These are phyloP conservation scores for Phasianus colchicus DNA, from an alignment of 2,113 vertebrate species.

Conservation along the genomic window DNA sequence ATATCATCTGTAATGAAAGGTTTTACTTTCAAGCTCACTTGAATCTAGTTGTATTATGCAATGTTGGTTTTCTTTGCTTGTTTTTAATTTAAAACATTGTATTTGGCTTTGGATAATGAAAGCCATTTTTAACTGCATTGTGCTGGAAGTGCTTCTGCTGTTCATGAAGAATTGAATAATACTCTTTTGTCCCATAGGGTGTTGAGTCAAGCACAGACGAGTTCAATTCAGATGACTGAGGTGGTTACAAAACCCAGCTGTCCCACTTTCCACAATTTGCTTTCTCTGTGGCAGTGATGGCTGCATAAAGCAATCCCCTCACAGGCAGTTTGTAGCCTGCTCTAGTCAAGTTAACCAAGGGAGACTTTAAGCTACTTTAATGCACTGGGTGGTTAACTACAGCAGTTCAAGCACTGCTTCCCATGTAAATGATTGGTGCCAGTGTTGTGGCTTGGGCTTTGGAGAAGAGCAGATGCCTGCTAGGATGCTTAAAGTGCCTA, in stretches of 20 bases:
- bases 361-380: background rate
- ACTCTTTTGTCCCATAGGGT: background rate
- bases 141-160: constrained; percentile 13
- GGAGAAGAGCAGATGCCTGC: background rate
- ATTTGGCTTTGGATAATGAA: background rate
- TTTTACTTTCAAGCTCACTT: background rate
- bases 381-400: background rate
- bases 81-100: background rate
- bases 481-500: background rate
- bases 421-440: background rate
- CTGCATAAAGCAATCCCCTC: background rate
- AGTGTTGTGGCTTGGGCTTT: background rate
- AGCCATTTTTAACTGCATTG: background rate
- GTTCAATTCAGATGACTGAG: constrained; percentile 27
- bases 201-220: constrained; percentile 23
- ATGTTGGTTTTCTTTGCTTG: background rate
- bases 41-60: background rate
- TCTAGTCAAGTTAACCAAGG: background rate
- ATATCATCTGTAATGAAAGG: background rate
- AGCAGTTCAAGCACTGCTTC: background rate
- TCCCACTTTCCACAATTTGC: background rate
- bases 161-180: constrained; percentile 20
- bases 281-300: background rate
- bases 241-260: constrained; percentile 25
- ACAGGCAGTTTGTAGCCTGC: background rate